Conservation (phyloP, 1,140 invertebrate genomes). For the Ostrea edulis region DNA sequence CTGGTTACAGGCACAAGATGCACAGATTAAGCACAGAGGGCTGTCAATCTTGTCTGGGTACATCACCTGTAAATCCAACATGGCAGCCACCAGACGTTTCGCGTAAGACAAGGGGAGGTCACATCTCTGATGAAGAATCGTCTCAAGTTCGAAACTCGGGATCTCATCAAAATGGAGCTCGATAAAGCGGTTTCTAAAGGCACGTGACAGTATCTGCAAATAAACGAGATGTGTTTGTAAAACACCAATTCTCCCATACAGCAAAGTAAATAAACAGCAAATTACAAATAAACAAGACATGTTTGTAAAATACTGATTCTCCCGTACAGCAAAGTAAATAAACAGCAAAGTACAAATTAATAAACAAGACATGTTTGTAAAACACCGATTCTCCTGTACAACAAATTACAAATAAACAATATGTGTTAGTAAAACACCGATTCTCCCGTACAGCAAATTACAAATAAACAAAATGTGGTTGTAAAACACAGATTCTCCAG, state of each 20-base stretch:
- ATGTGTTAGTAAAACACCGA: background rate
- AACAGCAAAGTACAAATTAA: too few species aligned
- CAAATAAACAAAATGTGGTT: slow-evolving; percentile 25
- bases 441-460: too few species aligned
- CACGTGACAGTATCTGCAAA: slow-evolving; percentile 89
- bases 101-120: slow-evolving; percentile 92
- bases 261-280: too few species aligned
- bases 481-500: too few species aligned
- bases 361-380: background rate
- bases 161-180: slow-evolving; percentile 98
- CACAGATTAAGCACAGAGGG: too few species aligned
- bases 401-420: slow-evolving; percentile 44
- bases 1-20: too few species aligned
- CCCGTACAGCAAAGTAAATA: too few species aligned
- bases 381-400: too few species aligned
- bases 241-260: too few species aligned
- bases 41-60: background rate
- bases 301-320: too few species aligned
- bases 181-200: slow-evolving; percentile 98
- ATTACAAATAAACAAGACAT: too few species aligned
- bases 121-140: slow-evolving; percentile 94
- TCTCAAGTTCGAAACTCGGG: slow-evolving; percentile 91
- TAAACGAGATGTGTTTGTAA: background rate
- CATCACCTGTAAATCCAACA: slow-evolving; percentile 90
- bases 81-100: slow-evolving; percentile 94